These are phyloP conservation scores for Eulemur rufifrons DNA, from an alignment of 2,113 vertebrate species.

Conservation along the genomic window DNA sequence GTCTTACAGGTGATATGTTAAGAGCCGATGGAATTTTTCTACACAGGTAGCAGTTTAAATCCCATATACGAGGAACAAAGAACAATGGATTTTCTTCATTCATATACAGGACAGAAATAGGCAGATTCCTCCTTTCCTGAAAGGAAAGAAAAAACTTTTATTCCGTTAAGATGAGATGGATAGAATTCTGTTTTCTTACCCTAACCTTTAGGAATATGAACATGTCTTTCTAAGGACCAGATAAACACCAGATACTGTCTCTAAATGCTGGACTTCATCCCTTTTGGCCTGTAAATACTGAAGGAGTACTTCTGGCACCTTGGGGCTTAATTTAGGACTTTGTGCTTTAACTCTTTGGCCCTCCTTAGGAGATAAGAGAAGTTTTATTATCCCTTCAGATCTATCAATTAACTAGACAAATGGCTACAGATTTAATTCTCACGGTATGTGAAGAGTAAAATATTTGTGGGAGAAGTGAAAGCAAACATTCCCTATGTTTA, in stretches of 20 bases:
- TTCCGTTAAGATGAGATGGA: not conserved
- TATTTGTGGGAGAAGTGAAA: constrained; percentile 26
- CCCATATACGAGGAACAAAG: not conserved
- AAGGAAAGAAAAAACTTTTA: not conserved
- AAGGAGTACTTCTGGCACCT: not conserved
- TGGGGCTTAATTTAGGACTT: not conserved
- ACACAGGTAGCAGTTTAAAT: not conserved
- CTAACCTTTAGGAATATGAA: not conserved
- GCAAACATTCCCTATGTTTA: not conserved
- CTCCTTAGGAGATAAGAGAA: not conserved
- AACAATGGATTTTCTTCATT: not conserved
- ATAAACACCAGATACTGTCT: not conserved
- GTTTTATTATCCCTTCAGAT: not conserved
- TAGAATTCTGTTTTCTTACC: not conserved
- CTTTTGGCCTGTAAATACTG: not conserved
- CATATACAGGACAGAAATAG: not conserved
- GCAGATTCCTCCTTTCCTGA: not conserved
- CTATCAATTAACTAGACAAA: not conserved
- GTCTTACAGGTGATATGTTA: not conserved
- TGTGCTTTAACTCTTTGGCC: not conserved
- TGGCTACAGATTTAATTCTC: not conserved
- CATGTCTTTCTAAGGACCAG: not conserved
- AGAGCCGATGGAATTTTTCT: not conserved
- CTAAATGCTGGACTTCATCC: not conserved
- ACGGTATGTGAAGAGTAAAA: not conserved